Evolutionary conservation across 2,888 invertebrate species (phyloP).

Genomic region (Amblyjoppa fuscipennis): DNA sequence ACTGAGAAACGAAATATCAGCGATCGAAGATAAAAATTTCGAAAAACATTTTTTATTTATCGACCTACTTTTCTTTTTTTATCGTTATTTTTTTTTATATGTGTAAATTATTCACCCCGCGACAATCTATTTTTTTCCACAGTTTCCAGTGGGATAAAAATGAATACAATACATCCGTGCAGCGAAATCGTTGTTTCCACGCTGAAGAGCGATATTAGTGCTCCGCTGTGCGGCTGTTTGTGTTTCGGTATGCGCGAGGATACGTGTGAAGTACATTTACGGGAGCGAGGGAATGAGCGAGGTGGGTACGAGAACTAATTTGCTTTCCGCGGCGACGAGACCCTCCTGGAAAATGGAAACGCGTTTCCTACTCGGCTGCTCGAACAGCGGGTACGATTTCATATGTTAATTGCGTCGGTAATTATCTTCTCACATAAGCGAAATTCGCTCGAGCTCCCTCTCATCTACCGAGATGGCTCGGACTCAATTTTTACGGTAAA

Average conservation of each 20-base stretch:
- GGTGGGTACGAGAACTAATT: conserved; percentile 49
- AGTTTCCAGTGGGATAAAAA: not conserved
- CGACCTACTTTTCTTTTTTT: not conserved
- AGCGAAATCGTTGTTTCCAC: not conserved
- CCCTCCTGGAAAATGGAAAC: conserved; percentile 46
- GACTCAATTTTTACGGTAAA: not conserved
- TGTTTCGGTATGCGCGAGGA: conserved; percentile 23
- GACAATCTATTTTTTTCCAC: not conserved
- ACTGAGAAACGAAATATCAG: not conserved
- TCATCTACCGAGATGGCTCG: not conserved
- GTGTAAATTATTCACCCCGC: not conserved
- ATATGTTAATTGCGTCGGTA: conserved; percentile 62
- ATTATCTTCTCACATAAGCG: conserved; percentile 61
- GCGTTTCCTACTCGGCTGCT: not conserved
- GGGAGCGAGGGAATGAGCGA: conserved; percentile 26
- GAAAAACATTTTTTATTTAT: not conserved
- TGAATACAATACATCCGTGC: not conserved
- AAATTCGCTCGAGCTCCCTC: not conserved
- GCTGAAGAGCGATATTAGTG: not conserved
- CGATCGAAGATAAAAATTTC: not conserved
- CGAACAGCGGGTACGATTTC: conserved; percentile 48
- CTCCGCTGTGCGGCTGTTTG: not conserved
- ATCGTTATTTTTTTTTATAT: not conserved
- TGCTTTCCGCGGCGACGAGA: conserved; percentile 59
- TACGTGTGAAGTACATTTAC: conserved; percentile 49